These are phyloP conservation scores for Stenodema calcarata DNA, from an alignment of 2,888 invertebrate genomes.

Conservation along the genomic window DNA sequence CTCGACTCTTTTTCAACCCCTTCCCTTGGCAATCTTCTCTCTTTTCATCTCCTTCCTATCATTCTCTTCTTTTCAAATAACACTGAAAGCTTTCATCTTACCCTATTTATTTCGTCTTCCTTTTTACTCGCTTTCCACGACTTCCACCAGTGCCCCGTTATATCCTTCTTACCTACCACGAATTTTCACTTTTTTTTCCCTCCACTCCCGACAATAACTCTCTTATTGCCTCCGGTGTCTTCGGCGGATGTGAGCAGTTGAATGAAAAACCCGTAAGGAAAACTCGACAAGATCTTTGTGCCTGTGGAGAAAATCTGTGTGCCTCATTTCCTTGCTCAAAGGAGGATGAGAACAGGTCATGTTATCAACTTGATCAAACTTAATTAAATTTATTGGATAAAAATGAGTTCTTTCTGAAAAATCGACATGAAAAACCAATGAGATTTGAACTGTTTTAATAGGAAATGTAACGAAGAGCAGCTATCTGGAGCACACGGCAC, in stretches of 20 bases:
- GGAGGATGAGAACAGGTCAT: too few relatives aligned
- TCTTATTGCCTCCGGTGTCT: conserved; percentile 12
- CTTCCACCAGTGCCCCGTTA: neutral
- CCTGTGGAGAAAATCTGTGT: neutral
- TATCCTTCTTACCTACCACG: neutral
- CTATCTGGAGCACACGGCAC: too few relatives aligned
- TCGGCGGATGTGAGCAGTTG: neutral
- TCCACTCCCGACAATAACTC: conserved; percentile 10
- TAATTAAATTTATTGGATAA: too few relatives aligned
- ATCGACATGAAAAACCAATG: too few relatives aligned
- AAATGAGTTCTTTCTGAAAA: too few relatives aligned
- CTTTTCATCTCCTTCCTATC: conserved; percentile 16
- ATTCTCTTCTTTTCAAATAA: conserved; percentile 22
- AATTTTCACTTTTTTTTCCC: neutral
- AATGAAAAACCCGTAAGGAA: neutral
- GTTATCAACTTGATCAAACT: too few relatives aligned
- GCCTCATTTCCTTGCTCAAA: too few relatives aligned
- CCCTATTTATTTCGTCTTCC: neutral
- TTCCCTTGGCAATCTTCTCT: neutral
- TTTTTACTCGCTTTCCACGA: neutral
- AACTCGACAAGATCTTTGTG: neutral
- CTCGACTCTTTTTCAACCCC: neutral
- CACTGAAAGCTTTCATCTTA: conserved; percentile 21
- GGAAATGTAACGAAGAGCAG: too few relatives aligned
- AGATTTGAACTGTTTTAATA: too few relatives aligned